Base-by-base conservation (phyloP, 2,888 invertebrate genomes). In the Cetonia aurata region DNA sequence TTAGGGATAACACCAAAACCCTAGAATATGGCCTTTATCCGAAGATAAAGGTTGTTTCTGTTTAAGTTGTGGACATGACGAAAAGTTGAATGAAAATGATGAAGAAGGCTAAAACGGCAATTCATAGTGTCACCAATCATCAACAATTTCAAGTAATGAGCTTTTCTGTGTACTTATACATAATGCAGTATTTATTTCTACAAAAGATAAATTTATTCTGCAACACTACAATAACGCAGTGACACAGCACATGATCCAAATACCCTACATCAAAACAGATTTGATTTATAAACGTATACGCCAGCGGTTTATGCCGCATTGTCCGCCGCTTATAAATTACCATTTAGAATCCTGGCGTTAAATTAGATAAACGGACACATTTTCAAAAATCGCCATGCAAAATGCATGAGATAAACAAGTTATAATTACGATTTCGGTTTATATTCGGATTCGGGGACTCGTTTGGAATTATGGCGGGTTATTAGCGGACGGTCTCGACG, bases 371-470 rank as follows among this genome's bases (percentile, higher is more conserved):
- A 65, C 62, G 50, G 33, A 42, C 19, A 46, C 50, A 52, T 65
- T 50, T 65, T 65, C 50, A 52, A 50, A 65, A 50, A 65, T 65
- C 57, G 57, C 37, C 62, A 37, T 65, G 37, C 68, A 44, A 57
- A 68, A 57, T 37, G 68, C 50, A 25, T 41, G 68, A 68, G 68
- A 68, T 57, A 57, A 68, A 68, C 68, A 57, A 68, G 68, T 68
- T 68, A 68, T 68, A 68, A 68, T 68, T 68, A 56, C 68, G 68
- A 68, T 68, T 68, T 37, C 25, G 68, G 68, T 68, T 68, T 68
- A 57, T 50, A 68, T 68, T 68, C 33, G 68, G 46, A 68, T 44
- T 68, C 48, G 48, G 68, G 68, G 68, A 57, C 68, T 57, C 68
- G 68, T 68, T 68, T 48, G 44, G 48, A 33, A 41, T 57, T 57